A percentile compares a stretch with the other conserved stretches of the same genome.
phyloP scores from a whole-genome alignment of 2,888 invertebrate species.

The Cremastinae sp. region DNA sequence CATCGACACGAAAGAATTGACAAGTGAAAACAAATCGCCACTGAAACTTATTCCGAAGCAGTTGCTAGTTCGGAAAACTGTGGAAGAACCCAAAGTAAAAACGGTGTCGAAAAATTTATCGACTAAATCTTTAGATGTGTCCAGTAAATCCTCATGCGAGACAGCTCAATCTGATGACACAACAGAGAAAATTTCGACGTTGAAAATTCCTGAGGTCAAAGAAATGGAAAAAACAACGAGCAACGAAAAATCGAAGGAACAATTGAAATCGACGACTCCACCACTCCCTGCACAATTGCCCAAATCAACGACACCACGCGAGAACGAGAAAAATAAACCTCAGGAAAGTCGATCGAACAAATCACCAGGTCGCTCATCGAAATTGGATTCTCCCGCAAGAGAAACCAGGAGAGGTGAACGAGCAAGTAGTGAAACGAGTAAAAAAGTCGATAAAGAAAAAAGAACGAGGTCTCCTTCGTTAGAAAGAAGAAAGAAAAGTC shows the following conservation, averaged over 20 bases:
- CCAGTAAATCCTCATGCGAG: background rate
- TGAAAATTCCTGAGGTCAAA: constrained; percentile 7
- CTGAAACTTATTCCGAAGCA: constrained; percentile 75
- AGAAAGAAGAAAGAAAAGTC: constrained; percentile 69
- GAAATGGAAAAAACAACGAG: constrained; percentile 11
- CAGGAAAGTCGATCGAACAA: constrained; percentile 14
- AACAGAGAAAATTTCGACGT: background rate
- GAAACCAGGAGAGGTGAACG: background rate
- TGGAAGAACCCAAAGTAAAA: constrained; percentile 40
- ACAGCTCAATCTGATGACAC: background rate
- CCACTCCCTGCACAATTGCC: constrained; percentile 42
- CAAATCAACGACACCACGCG: constrained; percentile 2
- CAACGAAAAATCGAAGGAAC: constrained; percentile 3
- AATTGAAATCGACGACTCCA: constrained; percentile 50
- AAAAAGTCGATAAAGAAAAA: constrained; percentile 59
- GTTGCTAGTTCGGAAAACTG: constrained; percentile 66
- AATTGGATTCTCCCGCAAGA: constrained; percentile 19
- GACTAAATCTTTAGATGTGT: constrained; percentile 6
- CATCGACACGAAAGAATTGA: constrained; percentile 53
- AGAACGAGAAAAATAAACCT: too few species aligned
- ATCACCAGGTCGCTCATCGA: constrained; percentile 24
- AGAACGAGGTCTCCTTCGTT: constrained; percentile 65
- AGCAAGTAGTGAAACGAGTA: constrained; percentile 26
- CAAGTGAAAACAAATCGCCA: constrained; percentile 51
- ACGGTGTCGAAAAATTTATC: constrained; percentile 4